Conservation (phyloP, 2,797 vertebrate genomes). For the Sebastes wilsoni region DNA sequence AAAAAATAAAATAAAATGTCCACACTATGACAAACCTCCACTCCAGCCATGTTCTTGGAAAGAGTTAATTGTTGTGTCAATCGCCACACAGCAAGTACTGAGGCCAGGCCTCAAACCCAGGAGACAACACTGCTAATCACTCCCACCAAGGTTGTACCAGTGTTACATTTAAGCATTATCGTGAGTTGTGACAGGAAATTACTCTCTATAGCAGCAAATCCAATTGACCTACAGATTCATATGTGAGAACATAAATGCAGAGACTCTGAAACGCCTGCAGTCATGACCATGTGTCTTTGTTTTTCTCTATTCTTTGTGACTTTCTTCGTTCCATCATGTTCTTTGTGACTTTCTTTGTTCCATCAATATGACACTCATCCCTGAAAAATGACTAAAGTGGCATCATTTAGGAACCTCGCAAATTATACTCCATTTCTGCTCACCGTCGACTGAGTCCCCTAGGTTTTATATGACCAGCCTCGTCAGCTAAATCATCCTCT, state of each 20-base stretch:
- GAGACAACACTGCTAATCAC: slow-evolving; percentile 13
- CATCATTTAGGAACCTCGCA: slow-evolving; percentile 67
- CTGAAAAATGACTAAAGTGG: slow-evolving; percentile 58
- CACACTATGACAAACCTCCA: not conserved
- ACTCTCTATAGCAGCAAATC: slow-evolving; percentile 4
- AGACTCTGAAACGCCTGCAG: not conserved
- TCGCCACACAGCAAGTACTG: not conserved
- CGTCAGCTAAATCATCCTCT: slow-evolving; percentile 75
- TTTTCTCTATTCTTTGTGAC: slow-evolving; percentile 30
- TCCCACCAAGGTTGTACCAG: not conserved
- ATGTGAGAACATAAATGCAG: slow-evolving; percentile 1
- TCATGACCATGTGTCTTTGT: slow-evolving; percentile 16
- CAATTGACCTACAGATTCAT: slow-evolving; percentile 9
- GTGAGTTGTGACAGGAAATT: not conserved
- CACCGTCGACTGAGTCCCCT: slow-evolving; percentile 46
- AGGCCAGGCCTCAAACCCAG: not conserved
- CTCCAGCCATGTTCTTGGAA: not conserved
- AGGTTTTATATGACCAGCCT: slow-evolving; percentile 70
- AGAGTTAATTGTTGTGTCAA: not conserved
- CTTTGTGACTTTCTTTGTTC: slow-evolving; percentile 41
- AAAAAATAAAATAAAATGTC: not conserved
- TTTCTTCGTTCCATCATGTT: slow-evolving; percentile 42
- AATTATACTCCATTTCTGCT: slow-evolving; percentile 68
- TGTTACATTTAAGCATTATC: not conserved
- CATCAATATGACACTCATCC: slow-evolving; percentile 53